Conservation (phyloP, 2,797 vertebrate species). For the Hylomyscus alleni region DNA sequence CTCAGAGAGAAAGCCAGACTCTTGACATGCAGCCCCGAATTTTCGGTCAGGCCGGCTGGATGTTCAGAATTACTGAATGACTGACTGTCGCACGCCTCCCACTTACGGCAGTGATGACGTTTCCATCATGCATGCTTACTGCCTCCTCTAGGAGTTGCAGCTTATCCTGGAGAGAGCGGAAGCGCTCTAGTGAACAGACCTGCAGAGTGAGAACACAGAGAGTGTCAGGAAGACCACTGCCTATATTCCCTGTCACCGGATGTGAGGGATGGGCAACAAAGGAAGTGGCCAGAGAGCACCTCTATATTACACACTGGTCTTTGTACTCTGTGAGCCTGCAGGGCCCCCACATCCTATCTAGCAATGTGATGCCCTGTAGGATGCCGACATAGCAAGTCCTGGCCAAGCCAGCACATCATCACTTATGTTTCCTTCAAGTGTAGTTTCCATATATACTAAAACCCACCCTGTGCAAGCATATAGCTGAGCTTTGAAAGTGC, state of each 20-base stretch:
- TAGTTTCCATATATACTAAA: slow-evolving; percentile 25
- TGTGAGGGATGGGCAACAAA: not conserved
- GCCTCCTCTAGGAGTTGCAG: slow-evolving; percentile 94
- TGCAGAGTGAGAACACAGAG: slow-evolving; percentile 74
- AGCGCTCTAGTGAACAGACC: slow-evolving; percentile 94
- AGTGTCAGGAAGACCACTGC: not conserved
- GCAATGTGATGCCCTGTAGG: not conserved
- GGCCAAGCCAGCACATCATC: not conserved
- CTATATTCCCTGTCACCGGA: not conserved
- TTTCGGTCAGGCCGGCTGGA: not conserved
- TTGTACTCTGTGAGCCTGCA: not conserved
- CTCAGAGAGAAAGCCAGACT: slow-evolving; percentile 19
- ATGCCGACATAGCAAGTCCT: not conserved
- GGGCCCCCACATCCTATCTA: not conserved
- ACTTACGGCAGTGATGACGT: slow-evolving; percentile 96
- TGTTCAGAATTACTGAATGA: slow-evolving; percentile 43
- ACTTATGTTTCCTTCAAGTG: not conserved
- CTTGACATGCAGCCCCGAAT: not conserved
- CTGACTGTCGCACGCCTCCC: not conserved
- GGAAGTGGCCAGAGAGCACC: not conserved
- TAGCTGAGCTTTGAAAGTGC: slow-evolving; percentile 14
- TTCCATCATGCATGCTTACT: slow-evolving; percentile 94
- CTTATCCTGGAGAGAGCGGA: slow-evolving; percentile 96
- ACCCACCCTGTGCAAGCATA: not conserved
- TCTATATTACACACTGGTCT: not conserved